These are phyloP conservation scores for Eidolon dupreanum DNA, from an alignment of 2,797 vertebrate genomes.

Conservation along the genomic window DNA sequence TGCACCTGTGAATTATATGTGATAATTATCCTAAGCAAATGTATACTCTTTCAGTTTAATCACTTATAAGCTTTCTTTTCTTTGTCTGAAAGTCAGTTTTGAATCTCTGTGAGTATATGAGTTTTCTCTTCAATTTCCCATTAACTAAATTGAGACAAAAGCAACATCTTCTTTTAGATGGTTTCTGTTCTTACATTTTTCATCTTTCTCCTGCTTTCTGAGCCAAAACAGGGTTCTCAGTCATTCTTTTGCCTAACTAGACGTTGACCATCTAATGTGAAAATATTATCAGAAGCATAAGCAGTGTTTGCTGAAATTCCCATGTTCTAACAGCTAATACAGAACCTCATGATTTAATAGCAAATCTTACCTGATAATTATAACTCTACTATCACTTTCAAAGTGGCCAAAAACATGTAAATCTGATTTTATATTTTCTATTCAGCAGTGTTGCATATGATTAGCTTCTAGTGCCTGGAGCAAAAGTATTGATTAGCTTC, in stretches of 20 bases:
- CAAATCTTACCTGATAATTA: slow-evolving; percentile 39
- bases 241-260: neutral
- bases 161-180: neutral
- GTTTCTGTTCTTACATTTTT: neutral
- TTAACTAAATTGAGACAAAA: neutral
- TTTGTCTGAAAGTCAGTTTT: slow-evolving; percentile 44
- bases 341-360: slow-evolving; percentile 13
- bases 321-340: slow-evolving; percentile 13
- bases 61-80: slow-evolving; percentile 1
- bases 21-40: slow-evolving; percentile 44
- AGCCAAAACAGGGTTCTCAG: slow-evolving; percentile 23
- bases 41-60: slow-evolving; percentile 16
- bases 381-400: slow-evolving; percentile 29
- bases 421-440: slow-evolving; percentile 56
- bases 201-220: neutral
- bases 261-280: slow-evolving; percentile 20
- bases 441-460: slow-evolving; percentile 25
- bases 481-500: slow-evolving; percentile 74
- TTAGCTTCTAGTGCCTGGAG: slow-evolving; percentile 56
- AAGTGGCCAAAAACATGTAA: slow-evolving; percentile 34
- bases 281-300: slow-evolving; percentile 55
- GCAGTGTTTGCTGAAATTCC: slow-evolving; percentile 38
- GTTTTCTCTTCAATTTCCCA: slow-evolving; percentile 8
- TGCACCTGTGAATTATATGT: slow-evolving; percentile 15
- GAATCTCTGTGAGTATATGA: neutral